Evolutionary conservation across 2,797 vertebrate genomes (phyloP).

Genomic region (Rhadinocentrus ornatus): DNA sequence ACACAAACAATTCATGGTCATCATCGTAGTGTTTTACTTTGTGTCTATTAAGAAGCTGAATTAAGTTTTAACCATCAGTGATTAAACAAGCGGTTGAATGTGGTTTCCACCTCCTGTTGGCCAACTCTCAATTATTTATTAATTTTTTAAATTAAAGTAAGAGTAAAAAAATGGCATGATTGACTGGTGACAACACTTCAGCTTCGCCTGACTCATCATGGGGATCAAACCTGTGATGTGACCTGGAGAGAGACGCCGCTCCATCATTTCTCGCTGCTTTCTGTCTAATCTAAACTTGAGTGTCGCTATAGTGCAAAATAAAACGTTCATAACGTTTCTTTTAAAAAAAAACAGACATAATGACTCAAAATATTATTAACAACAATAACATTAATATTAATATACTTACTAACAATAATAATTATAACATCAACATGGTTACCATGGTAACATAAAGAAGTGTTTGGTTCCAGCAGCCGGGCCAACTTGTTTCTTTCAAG

Average conservation of each 20-base stretch:
- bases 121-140: no score
- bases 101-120: no score
- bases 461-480: slow-evolving; percentile 98
- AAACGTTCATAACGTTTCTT: slow-evolving; percentile 86
- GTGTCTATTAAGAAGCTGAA: no score
- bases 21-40: not conserved
- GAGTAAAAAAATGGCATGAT: no score
- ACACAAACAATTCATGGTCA: no score
- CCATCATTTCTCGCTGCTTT: slow-evolving; percentile 15
- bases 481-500: slow-evolving; percentile 99
- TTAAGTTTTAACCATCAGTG: no score
- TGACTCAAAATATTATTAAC: slow-evolving; percentile 58
- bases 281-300: slow-evolving; percentile 83
- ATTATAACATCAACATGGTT: slow-evolving; percentile 66
- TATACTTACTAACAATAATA: slow-evolving; percentile 78
- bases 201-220: not conserved
- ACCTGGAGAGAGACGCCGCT: not conserved
- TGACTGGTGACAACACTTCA: no score
- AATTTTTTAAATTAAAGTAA: no score
- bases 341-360: slow-evolving; percentile 51
- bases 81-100: no score
- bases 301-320: slow-evolving; percentile 97
- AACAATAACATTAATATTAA: slow-evolving; percentile 73
- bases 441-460: slow-evolving; percentile 90
- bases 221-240: slow-evolving; percentile 14